These are phyloP conservation scores for Fragum sueziense DNA, from an alignment of 2,888 invertebrate genomes.

Conservation along the genomic window DNA sequence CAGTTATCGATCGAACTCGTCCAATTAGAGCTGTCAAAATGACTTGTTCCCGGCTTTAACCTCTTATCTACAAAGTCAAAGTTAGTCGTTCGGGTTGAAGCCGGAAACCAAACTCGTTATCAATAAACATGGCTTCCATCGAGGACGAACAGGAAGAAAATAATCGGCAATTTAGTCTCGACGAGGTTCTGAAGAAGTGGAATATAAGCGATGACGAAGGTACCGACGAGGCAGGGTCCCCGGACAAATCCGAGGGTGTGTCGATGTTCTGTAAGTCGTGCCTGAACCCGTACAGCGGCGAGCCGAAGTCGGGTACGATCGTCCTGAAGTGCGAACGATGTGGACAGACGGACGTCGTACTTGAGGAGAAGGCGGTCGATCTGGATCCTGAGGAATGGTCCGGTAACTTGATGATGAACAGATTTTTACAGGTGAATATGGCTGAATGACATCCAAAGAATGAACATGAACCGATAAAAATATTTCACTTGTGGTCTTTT, in stretches of 20 bases:
- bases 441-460: too few relatives aligned
- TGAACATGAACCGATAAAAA: too few relatives aligned
- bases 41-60: too few relatives aligned
- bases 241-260: slow-evolving; percentile 26
- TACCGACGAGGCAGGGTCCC: not conserved
- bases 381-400: slow-evolving; percentile 49
- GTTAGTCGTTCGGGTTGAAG: too few relatives aligned
- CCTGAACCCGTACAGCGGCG: slow-evolving; percentile 59
- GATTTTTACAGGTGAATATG: slow-evolving; percentile 58
- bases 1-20: too few relatives aligned
- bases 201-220: slow-evolving; percentile 11
- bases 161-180: not conserved
- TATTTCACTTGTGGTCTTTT: not conserved
- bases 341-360: slow-evolving; percentile 53
- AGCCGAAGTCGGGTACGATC: slow-evolving; percentile 49
- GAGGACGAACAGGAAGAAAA: slow-evolving; percentile 25
- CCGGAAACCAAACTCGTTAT: not conserved
- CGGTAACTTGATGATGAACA: slow-evolving; percentile 61
- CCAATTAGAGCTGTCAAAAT: too few relatives aligned
- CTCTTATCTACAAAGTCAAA: too few relatives aligned
- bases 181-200: not conserved
- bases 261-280: slow-evolving; percentile 62
- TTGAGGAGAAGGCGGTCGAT: slow-evolving; percentile 42
- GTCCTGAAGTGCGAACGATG: slow-evolving; percentile 59
- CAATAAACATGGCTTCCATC: slow-evolving; percentile 38